Conservation (phyloP, 35 echinoderm and acorn worm genomes). For the Ophiothrix spiculata region DNA sequence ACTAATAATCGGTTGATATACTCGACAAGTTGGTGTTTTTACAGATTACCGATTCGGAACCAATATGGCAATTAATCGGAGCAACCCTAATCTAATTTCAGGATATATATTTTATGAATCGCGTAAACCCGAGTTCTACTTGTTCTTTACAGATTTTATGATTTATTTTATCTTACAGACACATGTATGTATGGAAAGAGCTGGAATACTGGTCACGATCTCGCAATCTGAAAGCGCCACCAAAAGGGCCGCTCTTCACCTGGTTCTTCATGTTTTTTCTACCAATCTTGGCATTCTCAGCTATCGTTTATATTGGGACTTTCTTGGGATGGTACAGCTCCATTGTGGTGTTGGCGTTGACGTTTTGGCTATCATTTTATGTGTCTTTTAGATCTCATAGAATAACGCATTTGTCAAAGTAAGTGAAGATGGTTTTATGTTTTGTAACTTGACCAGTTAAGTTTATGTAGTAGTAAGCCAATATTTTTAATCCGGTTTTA, state of each 20-base stretch:
- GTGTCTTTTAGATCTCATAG: slow-evolving; percentile 56
- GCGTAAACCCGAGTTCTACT: too few relatives aligned
- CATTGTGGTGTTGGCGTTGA: slow-evolving; percentile 27
- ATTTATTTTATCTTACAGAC: slow-evolving; percentile 46
- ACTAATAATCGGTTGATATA: too few relatives aligned
- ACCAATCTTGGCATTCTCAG: slow-evolving; percentile 42
- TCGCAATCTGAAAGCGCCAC: slow-evolving; percentile 37
- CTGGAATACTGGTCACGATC: slow-evolving; percentile 45
- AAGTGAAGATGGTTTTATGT: slow-evolving; percentile 16
- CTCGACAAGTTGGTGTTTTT: too few relatives aligned
- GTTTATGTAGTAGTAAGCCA: too few relatives aligned
- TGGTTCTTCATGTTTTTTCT: slow-evolving; percentile 79
- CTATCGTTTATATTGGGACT: slow-evolving; percentile 22
- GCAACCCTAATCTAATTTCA: too few relatives aligned
- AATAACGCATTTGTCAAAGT: slow-evolving; percentile 74
- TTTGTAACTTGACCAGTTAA: too few relatives aligned
- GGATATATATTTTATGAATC: too few relatives aligned
- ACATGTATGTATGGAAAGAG: slow-evolving; percentile 61
- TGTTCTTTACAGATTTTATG: neutral
- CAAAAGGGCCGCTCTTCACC: slow-evolving; percentile 67
- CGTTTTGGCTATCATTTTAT: slow-evolving; percentile 21
- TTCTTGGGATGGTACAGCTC: slow-evolving; percentile 23
- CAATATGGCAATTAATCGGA: too few relatives aligned
- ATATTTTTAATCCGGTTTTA: too few relatives aligned
- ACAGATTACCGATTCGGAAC: too few relatives aligned